Percentiles rank a stretch among this genome's conserved stretches.
Evolutionary conservation across 2,797 vertebrate species (phyloP).

Genomic region (Naso thynnoides): DNA sequence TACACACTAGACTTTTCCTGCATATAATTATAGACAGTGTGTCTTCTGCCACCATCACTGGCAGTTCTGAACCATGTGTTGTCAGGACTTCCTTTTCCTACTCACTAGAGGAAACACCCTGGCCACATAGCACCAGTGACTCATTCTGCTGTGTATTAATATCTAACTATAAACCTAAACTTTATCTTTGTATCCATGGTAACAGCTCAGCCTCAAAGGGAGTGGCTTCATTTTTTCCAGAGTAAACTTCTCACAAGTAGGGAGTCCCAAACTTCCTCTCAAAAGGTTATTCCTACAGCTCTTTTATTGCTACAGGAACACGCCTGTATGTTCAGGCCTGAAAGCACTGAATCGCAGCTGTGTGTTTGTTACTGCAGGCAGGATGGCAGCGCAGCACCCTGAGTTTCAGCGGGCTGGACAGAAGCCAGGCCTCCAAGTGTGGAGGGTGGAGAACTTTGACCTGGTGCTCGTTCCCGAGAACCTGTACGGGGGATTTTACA

Average conservation of each 20-base stretch:
- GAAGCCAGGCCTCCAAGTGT: slow-evolving; percentile 94
- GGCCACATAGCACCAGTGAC: slow-evolving; percentile 52
- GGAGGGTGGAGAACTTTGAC: slow-evolving; percentile 97
- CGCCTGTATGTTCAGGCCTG: too few relatives aligned
- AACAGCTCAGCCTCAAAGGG: slow-evolving; percentile 45
- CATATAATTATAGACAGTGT: slow-evolving; percentile 3
- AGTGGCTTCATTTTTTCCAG: slow-evolving; percentile 37
- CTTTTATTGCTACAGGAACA: slow-evolving; percentile 2
- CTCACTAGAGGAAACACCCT: slow-evolving; percentile 45
- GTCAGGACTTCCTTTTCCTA: slow-evolving; percentile 60
- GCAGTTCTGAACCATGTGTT: slow-evolving; percentile 10
- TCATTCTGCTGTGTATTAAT: slow-evolving; percentile 64
- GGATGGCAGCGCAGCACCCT: slow-evolving; percentile 91
- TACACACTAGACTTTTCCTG: background rate
- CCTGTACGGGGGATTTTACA: slow-evolving; percentile 94
- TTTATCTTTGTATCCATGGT: slow-evolving; percentile 68
- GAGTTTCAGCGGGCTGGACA: slow-evolving; percentile 94
- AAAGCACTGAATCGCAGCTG: slow-evolving; percentile 17
- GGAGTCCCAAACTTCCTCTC: slow-evolving; percentile 1
- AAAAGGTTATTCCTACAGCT: background rate
- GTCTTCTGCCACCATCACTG: slow-evolving; percentile 14
- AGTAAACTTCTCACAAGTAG: slow-evolving; percentile 5
- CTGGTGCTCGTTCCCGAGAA: slow-evolving; percentile 94
- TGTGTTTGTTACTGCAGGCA: slow-evolving; percentile 68
- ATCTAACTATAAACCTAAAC: slow-evolving; percentile 62